phyloP scores from a whole-genome alignment of 2,888 invertebrate species.

The Bugulina stolonifera region DNA sequence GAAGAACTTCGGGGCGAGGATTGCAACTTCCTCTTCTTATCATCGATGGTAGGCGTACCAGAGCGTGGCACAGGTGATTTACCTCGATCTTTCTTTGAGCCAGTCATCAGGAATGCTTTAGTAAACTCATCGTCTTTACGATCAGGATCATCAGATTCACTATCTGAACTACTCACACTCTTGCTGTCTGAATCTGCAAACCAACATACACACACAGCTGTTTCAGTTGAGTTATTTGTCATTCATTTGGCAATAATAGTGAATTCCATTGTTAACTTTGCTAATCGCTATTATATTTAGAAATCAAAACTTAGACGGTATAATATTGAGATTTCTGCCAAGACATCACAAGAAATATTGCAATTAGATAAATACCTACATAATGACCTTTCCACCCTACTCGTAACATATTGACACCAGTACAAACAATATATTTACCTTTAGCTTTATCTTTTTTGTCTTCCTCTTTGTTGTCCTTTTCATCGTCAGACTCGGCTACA shows the following conservation, averaged over 20 bases:
- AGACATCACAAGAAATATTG: no score
- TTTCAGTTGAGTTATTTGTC: no score
- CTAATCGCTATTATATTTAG: no score
- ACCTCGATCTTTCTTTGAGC: constrained; percentile 18
- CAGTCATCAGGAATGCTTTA: constrained; percentile 37
- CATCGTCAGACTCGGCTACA: constrained; percentile 54
- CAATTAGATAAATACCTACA: no score
- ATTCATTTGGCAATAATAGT: no score
- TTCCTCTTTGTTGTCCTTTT: constrained; percentile 62
- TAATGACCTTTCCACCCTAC: no score
- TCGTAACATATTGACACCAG: no score
- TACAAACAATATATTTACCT: no score
- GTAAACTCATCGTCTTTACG: constrained; percentile 40
- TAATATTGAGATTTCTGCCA: no score
- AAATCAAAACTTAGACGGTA: no score
- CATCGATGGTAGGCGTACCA: not conserved
- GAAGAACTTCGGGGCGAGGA: not conserved
- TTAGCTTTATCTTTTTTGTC: constrained; percentile 58
- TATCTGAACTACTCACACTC: constrained; percentile 43
- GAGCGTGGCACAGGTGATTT: constrained; percentile 20
- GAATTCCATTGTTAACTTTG: no score
- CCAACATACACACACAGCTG: no score
- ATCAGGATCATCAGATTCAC: constrained; percentile 54
- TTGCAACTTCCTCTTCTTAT: constrained; percentile 11
- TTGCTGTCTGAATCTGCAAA: constrained; percentile 11